Conservation (phyloP, 2,888 invertebrate species). For the Periphyllus acericola region DNA sequence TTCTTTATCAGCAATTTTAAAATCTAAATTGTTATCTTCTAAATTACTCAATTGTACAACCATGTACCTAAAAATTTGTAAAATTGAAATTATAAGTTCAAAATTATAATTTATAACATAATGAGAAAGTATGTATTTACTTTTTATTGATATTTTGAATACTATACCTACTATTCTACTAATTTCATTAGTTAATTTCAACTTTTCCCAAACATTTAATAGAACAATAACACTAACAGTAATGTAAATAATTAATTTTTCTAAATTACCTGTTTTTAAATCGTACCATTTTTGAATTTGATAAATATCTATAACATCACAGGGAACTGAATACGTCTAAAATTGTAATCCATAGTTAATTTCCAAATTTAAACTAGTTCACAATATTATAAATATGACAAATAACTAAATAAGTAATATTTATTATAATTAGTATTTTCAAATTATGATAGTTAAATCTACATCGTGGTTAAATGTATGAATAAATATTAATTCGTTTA, state of each 20-base stretch:
- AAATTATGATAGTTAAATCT: too few species aligned
- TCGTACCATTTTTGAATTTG: conserved; percentile 20
- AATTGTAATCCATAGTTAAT: background rate
- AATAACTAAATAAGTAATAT: too few species aligned
- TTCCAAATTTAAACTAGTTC: too few species aligned
- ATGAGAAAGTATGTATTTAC: background rate
- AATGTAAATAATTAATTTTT: background rate
- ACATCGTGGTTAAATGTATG: too few species aligned
- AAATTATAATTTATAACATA: background rate
- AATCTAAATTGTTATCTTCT: background rate
- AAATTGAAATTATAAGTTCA: background rate
- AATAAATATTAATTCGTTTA: too few species aligned
- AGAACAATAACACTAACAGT: too few species aligned
- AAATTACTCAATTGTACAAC: conserved; percentile 28
- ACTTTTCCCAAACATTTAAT: too few species aligned
- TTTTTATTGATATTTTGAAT: background rate
- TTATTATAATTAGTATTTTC: too few species aligned
- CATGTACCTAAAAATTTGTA: conserved; percentile 34
- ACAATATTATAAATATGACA: too few species aligned
- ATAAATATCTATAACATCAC: too few species aligned
- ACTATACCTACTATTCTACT: background rate
- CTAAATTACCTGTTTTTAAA: conserved; percentile 31
- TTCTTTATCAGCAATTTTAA: conserved; percentile 37
- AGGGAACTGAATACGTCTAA: background rate
- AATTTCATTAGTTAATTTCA: too few species aligned